Evolutionary conservation across 2,888 invertebrate species (phyloP), one percentile per base, ranked within the genome.

Genomic region (Torymus auratus): DNA sequence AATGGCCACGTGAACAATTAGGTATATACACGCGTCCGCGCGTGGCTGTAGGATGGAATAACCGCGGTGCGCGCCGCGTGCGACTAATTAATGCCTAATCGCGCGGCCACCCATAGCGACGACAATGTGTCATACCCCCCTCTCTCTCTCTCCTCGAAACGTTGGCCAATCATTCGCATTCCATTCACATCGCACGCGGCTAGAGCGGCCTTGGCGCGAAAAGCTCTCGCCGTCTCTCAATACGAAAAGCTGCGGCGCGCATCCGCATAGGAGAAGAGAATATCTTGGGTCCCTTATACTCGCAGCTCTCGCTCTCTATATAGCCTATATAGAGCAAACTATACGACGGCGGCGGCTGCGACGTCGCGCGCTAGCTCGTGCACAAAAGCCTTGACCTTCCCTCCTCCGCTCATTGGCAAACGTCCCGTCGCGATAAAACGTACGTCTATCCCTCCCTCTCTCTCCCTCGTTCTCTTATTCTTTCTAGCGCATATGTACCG

Each of bases 321-420:
- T 7, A 5, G 41, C 41, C 41, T 41, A 41, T 41, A 41, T 41
- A 41, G 41, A 41, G 7, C 41, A 41, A 41, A 41, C 41, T 5
- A 2, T 20, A 41, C 41, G 41, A 7, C 41, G 41, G 41, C 41
- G 28, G 28, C 28, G 28, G 28, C 28, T 0, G 28, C 28, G 50
- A 2, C n/a, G n/a, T 50, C 17, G 11, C 64, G 14, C n/a, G n/a
- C n/a, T n/a, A 56, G 58, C 58, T 41, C 58, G 65, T 58, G 41
- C 56, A 65, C 65, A 17, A 56, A 73, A 69, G 52, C 71, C 71
- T 78, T 78, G 78, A 78, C 78, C 71, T 78, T 78, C 68, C 11
- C 17, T 56, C 28, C 23, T 17, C 71, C 20, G 58, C 78, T 68
- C 53, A 67, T 75, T 75, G 75, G 73, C 69, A 62, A 62, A 14